phyloP scores from a whole-genome alignment of 2,797 vertebrate genomes.

The Coccyzus lansbergi region DNA sequence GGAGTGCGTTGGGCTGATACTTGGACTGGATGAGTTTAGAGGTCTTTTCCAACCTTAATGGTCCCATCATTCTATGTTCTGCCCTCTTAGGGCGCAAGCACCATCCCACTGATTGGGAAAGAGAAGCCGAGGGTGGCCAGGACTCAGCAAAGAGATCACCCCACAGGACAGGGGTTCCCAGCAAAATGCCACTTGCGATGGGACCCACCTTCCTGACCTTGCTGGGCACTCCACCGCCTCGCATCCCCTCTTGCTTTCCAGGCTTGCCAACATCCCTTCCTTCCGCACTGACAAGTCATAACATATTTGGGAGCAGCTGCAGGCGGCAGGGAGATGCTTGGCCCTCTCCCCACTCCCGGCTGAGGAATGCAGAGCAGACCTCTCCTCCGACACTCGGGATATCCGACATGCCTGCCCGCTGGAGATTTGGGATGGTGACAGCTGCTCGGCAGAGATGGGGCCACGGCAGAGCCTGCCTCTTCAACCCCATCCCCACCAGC shows the following conservation, averaged over 20 bases:
- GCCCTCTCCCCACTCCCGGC: constrained; percentile 45
- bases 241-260: background rate
- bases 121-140: too few species aligned
- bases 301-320: constrained; percentile 95
- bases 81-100: fast-evolving
- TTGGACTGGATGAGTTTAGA: too few species aligned
- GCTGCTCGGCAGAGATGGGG: constrained; percentile 10
- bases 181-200: background rate
- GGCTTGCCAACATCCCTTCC: constrained; percentile 68
- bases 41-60: too few species aligned
- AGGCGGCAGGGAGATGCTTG: constrained; percentile 75
- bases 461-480: background rate
- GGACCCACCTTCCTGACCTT: background rate
- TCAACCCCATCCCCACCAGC: fast-evolving
- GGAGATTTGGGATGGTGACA: constrained; percentile 52
- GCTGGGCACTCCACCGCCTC: background rate
- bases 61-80: too few species aligned
- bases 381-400: constrained; percentile 46
- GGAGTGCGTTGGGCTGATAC: too few species aligned
- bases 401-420: constrained; percentile 17
- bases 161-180: fast-evolving
- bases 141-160: background rate
- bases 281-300: constrained; percentile 83
- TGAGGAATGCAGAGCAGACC: constrained; percentile 63
- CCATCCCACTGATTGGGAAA: background rate